Base-by-base conservation (phyloP, 2,113 vertebrate species). In the Aegithalos caudatus region DNA sequence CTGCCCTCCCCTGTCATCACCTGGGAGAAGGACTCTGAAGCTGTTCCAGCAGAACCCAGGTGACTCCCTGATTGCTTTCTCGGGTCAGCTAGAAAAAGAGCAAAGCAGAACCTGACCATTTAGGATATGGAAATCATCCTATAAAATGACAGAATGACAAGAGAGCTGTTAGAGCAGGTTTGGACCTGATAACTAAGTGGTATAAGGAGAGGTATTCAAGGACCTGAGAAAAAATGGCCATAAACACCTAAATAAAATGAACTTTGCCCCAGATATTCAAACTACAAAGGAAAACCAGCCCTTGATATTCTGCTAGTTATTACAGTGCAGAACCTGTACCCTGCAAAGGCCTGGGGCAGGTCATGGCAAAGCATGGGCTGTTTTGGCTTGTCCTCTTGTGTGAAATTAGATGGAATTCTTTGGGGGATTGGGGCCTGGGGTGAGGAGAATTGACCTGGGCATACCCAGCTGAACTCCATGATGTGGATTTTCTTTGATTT, bases 21-120 rank as follows among this genome's bases (percentile, higher is more conserved):
- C 7, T 99, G 99, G 99, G 98, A 99, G 96, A 99, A 98, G 96
- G 98, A 99, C 96, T 96, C 97, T 31, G 90, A 83, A 76, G 79
- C 97, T 10, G 69, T 99, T 71, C 97, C 98, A 23, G 84, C 97
- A 54, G 97, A 98, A n/a, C 94, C 98, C 69, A 98, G 99, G 99
- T 99, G 97, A 98, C 94, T 81, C 58, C 25, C 35, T 15, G 4
- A 4, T 51, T 78, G 31, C 69, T 81, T 53, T 40, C 15, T 48
- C 6, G 60, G 28, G 25, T 28, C 57, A 60, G 29, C 80, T 74
- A 42, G 51, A 10, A 38, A 51, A 79, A 79, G 67, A 65, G 4
- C 17, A 65, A 45, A 66, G 8, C 20, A 38, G 54, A 94, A 37
- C 12, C 3, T 37, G 64, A 62, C 12, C 11, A 5, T 58, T 70